Conservation (phyloP, 2,113 vertebrate genomes). For the Gallinago media region DNA sequence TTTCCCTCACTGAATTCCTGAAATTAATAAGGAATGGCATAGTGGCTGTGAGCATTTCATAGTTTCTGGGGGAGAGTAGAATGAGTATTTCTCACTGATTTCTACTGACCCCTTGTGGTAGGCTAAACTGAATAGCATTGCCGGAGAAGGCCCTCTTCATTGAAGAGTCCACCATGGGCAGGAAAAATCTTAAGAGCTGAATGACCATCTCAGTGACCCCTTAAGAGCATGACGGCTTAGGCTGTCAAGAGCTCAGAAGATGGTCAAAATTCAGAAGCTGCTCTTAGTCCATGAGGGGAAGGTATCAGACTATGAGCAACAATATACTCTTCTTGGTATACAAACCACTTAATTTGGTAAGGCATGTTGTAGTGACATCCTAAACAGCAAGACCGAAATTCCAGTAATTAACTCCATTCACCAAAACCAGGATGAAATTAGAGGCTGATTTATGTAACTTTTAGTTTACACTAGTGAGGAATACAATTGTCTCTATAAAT, state of each 20-base stretch:
- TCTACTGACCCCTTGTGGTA: slow-evolving; percentile 63
- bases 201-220: not conserved
- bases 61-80: not conserved
- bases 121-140: not conserved
- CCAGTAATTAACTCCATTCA: not conserved
- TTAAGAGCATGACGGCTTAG: not conserved
- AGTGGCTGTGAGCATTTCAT: not conserved
- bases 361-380: not conserved
- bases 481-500: not conserved
- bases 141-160: not conserved
- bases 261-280: not conserved
- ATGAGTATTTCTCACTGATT: slow-evolving; percentile 33
- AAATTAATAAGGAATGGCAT: slow-evolving; percentile 37
- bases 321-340: not conserved
- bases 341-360: not conserved
- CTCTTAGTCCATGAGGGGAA: not conserved
- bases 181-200: not conserved
- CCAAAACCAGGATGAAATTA: not conserved
- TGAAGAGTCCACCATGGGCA: not conserved
- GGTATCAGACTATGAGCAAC: not conserved
- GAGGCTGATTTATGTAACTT: not conserved
- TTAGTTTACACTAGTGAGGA: not conserved
- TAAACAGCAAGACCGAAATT: not conserved
- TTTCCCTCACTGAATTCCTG: not conserved
- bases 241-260: not conserved